Evolutionary conservation across 2,113 vertebrate species (phyloP).

Genomic region (Pantherophis guttatus): DNA sequence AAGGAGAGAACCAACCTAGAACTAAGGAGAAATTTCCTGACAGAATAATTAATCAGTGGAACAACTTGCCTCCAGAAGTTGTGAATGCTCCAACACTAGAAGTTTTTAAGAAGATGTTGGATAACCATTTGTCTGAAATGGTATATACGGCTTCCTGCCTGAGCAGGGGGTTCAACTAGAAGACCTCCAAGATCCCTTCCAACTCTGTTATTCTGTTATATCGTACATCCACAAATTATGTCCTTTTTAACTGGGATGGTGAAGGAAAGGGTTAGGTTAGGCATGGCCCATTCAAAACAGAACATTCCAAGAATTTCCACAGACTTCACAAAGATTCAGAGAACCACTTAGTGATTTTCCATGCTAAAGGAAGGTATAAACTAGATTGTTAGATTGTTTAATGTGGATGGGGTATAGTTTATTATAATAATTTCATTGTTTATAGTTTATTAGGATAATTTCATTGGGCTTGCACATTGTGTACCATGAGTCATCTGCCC

Average conservation of each 20-base stretch:
- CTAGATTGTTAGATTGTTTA: not conserved
- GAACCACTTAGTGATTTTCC: not conserved
- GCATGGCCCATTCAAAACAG: not conserved
- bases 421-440: not conserved
- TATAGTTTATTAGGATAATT: not conserved
- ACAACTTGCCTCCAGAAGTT: too few species aligned
- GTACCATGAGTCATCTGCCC: not conserved
- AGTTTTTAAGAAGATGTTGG: too few species aligned
- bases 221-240: not conserved
- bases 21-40: too few species aligned
- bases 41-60: too few species aligned
- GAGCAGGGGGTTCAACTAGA: too few species aligned
- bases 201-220: too few species aligned
- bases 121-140: too few species aligned
- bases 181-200: too few species aligned
- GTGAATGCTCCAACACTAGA: too few species aligned
- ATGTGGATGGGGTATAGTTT: not conserved
- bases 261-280: not conserved
- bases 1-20: too few species aligned
- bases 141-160: too few species aligned
- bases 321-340: not conserved
- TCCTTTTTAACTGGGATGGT: not conserved
- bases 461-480: not conserved
- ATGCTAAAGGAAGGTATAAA: not conserved
- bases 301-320: not conserved